Evolutionary conservation across 2,797 vertebrate species (phyloP).

Genomic region (Caiman crocodilus): DNA sequence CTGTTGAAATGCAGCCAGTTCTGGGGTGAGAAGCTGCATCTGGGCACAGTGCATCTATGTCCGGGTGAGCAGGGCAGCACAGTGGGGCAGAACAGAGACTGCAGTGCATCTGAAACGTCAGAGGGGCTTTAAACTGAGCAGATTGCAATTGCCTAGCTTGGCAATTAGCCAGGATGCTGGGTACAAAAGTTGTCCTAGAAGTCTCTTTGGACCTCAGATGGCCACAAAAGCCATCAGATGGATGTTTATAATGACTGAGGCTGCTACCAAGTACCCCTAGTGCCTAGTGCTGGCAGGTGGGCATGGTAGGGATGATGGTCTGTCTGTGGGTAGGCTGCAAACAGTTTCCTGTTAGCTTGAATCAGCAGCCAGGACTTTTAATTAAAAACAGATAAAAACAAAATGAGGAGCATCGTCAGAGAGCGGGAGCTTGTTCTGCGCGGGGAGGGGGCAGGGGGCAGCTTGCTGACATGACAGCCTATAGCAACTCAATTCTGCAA

Average conservation of each 20-base stretch:
- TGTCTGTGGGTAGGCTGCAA: background rate
- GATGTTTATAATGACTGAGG: background rate
- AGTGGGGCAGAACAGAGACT: fast-evolving
- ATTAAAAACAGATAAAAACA: too few relatives aligned
- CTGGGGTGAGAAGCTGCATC: fast-evolving
- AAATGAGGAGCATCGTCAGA: too few relatives aligned
- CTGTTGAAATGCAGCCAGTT: fast-evolving
- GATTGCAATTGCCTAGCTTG: fast-evolving
- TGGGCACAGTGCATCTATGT: fast-evolving
- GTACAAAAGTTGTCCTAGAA: background rate
- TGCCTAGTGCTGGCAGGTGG: background rate
- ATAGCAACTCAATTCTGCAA: background rate
- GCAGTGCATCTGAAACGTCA: background rate
- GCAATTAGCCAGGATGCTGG: background rate
- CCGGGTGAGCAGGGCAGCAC: fast-evolving
- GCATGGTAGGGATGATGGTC: too few relatives aligned
- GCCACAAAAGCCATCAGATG: background rate
- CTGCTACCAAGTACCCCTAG: background rate
- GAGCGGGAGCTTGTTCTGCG: too few relatives aligned
- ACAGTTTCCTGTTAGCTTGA: background rate
- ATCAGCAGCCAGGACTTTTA: too few relatives aligned
- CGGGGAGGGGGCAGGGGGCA: too few relatives aligned
- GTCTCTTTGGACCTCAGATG: background rate
- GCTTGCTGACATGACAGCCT: background rate
- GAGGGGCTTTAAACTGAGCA: background rate